A percentile compares a stretch with the other conserved stretches of the same genome.
Evolutionary conservation across 2,797 vertebrate genomes (phyloP).

Genomic region (Pteronotus mesoamericanus): DNA sequence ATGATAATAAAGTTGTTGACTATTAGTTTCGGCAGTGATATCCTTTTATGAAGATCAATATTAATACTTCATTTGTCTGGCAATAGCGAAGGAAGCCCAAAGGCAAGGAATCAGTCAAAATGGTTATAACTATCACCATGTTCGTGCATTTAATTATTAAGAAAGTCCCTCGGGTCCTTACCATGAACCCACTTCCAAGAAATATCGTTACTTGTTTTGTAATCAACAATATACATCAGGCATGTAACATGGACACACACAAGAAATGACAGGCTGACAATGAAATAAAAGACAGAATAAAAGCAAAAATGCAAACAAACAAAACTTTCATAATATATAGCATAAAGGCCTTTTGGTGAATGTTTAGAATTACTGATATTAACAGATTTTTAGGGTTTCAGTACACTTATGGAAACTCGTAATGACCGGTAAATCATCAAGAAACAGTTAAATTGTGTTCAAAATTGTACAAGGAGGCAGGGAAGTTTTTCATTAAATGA

Average conservation of each 20-base stretch:
- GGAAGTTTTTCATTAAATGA: constrained; percentile 19
- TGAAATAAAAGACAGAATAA: constrained; percentile 24
- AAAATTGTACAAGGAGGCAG: not conserved
- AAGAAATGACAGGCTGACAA: constrained; percentile 44
- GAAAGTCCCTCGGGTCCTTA: constrained; percentile 3
- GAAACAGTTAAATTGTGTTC: constrained; percentile 33
- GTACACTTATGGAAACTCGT: constrained; percentile 17
- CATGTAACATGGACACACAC: constrained; percentile 7
- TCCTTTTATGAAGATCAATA: constrained; percentile 19
- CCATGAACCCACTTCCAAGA: not conserved
- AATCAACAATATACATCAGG: not conserved
- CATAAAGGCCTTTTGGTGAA: constrained; percentile 15
- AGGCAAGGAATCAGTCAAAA: constrained; percentile 19
- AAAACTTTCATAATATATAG: constrained; percentile 41
- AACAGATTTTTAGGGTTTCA: not conserved
- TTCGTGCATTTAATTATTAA: constrained; percentile 16
- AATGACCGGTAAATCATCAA: not conserved
- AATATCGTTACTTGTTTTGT: constrained; percentile 26
- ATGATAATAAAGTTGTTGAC: not conserved
- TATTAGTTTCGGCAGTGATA: constrained; percentile 20
- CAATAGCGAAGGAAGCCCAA: constrained; percentile 25
- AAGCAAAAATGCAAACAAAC: constrained; percentile 42
- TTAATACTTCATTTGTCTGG: not conserved
- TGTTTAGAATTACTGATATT: constrained; percentile 25
- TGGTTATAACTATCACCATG: not conserved